Evolutionary conservation across 2,888 invertebrate genomes (phyloP), one percentile per base, ranked within the genome.

Genomic region (Cryptops parisi): DNA sequence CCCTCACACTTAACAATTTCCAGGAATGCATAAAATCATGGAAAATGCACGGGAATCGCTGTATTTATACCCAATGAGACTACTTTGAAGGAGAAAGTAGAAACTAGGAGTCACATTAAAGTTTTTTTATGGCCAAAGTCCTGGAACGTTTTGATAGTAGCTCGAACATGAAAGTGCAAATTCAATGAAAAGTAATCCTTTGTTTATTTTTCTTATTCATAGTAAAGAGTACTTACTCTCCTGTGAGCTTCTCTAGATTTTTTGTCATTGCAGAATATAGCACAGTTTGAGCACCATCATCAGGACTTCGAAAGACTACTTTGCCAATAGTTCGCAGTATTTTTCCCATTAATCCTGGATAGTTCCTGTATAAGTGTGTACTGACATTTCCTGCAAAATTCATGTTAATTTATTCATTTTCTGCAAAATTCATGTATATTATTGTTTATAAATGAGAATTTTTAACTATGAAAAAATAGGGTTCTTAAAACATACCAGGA

Each of bases 231-330:
- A n/a, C 43, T 38, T 56, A 57, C 46, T 55, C 53, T 27, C 57
- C 57, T 2, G 49, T 50, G n/a, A 55, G 46, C 21, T 22, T 40
- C 19, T 55, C 53, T 23, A 57, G 23, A 19, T 49, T 53, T 27
- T 47, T 26, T 5, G 51, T 47, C 12, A 57, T 22, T 9, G 55
- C 55, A 27, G 49, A 47, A 43, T 51, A 55, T 12, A 58, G 39
- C 0, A 57, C 53, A 22, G 57, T 57, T 19, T 58, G 58, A 15
- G 55, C 57, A 1, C 58, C 55, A 44, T 58, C 58, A 21, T 58
- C 58, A 2, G 58, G 57, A 12, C 44, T 24, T 17, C 55, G 53
- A 47, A 55, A 55, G n/a, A 58, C 50, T 15, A 57, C 27, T 33
- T 53, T 52, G 21, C 56, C 50, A 21, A 57, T 44, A 17, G 41